phyloP scores from a whole-genome alignment of 2,113 vertebrate species.

The Percina caprodes region DNA sequence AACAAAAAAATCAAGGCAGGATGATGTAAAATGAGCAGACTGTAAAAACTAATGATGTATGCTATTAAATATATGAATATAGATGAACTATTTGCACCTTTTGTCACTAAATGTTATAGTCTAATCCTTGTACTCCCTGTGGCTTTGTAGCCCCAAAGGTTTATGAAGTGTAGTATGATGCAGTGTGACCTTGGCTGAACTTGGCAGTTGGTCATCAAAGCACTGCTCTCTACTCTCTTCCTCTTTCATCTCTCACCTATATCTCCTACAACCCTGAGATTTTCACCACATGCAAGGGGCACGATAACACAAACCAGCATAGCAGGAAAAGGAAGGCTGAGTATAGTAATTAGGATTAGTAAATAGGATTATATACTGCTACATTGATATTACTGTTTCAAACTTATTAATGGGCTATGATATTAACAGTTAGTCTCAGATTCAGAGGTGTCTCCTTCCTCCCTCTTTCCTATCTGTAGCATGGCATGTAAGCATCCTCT shows the following conservation, averaged over 20 bases:
- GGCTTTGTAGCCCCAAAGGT: constrained; percentile 34
- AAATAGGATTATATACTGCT: constrained; percentile 26
- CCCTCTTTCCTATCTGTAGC: constrained; percentile 4
- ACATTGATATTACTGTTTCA: constrained; percentile 30
- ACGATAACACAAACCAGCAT: constrained; percentile 39
- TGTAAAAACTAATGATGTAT: constrained; percentile 46
- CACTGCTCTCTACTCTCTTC: constrained; percentile 3
- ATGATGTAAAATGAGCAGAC: neutral
- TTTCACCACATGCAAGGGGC: constrained; percentile 43
- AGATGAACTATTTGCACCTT: constrained; percentile 40
- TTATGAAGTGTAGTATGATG: constrained; percentile 55
- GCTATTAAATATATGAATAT: constrained; percentile 41
- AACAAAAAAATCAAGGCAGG: neutral
- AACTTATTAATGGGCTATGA: constrained; percentile 25
- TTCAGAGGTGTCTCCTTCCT: neutral
- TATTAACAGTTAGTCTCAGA: constrained; percentile 33
- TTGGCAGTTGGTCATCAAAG: constrained; percentile 63
- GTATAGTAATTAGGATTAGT: too few relatives aligned
- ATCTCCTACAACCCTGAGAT: constrained; percentile 56
- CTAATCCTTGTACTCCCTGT: constrained; percentile 30
- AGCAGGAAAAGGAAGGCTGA: constrained; percentile 33
- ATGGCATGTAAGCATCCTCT: constrained; percentile 16
- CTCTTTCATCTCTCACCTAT: constrained; percentile 62
- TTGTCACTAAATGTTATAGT: constrained; percentile 51
- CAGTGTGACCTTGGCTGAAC: constrained; percentile 46